Evolutionary conservation across 2,113 vertebrate genomes (phyloP), one percentile per base, ranked within the genome.

Genomic region (Urocitellus parryii): DNA sequence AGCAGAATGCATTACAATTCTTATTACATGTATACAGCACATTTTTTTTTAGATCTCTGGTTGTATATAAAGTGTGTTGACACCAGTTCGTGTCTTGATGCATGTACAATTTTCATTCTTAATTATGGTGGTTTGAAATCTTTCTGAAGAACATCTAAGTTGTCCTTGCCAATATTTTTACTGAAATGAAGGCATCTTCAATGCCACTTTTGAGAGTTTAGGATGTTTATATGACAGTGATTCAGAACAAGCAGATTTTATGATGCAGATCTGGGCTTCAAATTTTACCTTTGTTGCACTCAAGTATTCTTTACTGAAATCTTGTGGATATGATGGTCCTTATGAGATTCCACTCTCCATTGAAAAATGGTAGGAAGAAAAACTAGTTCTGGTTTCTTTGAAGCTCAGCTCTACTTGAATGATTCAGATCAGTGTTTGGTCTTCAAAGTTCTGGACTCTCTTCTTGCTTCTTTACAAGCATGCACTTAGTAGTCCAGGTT

Each of bases 281-380:
- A 63, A 81, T 78, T 86, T 95, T 76, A 37, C 37, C 94, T 96
- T 68, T 68, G 6, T 87, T 84, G 39, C 29, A 42, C 39, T 67
- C 29, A 53, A 37, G 4, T 84, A 29, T 72, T 79, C 24, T 83
- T 92, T 88, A 77, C 81, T 91, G 85, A 18, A 9, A 37, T 42
- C 56, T 70, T 90, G 56, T 58, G 53, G 13, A 48, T 92, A 67
- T 80, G 24, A 83, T 83, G 6, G 39, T 70, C 8, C 27, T 27
- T 37, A 0, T 51, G 34, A 94, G 10, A 27, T 7, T 17, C 32
- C n/a, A 32, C 20, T 0, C 1, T n/a, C 77, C 48, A 32, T 0
- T 73, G 51, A 73, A 29, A 82, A 95, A n/a, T 51, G 20, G 5
- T 25, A 88, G n/a, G 4, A 91, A 9, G 5, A n/a, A 81, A 88